Conservation (phyloP, 2,888 invertebrate genomes). For the Eupeodes latifasciatus region DNA sequence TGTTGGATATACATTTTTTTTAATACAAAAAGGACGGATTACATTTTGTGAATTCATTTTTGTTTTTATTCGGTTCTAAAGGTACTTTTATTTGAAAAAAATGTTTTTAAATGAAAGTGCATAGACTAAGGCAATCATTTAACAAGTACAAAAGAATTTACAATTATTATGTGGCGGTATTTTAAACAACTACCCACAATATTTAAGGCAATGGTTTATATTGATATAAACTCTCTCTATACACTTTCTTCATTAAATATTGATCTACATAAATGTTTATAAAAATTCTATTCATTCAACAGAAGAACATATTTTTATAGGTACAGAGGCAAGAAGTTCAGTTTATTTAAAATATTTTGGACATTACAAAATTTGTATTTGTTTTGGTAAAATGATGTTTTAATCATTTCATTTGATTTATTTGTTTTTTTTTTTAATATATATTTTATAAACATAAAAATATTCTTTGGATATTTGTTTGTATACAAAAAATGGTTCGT, state of each 20-base stretch:
- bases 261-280: neutral
- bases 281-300: constrained; percentile 1
- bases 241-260: constrained; percentile 36
- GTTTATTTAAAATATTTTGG: constrained; percentile 35
- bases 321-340: constrained; percentile 48
- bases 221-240: constrained; percentile 1
- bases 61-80: constrained; percentile 18
- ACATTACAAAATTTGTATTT: constrained; percentile 30
- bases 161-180: constrained; percentile 36
- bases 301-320: constrained; percentile 1
- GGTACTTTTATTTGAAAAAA: constrained; percentile 16
- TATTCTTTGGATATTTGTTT: constrained; percentile 23
- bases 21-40: constrained; percentile 74
- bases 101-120: neutral
- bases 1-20: constrained; percentile 50
- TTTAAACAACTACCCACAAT: constrained; percentile 25
- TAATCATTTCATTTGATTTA: neutral
- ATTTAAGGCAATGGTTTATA: constrained; percentile 47
- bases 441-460: neutral
- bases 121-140: constrained; percentile 28
- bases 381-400: constrained; percentile 5
- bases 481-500: constrained; percentile 40
- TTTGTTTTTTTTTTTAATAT: neutral
- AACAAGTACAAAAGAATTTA: constrained; percentile 14
- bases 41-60: constrained; percentile 55